phyloP scores from a whole-genome alignment of 1,140 invertebrate genomes.

The Druon quercuslanigerum region DNA sequence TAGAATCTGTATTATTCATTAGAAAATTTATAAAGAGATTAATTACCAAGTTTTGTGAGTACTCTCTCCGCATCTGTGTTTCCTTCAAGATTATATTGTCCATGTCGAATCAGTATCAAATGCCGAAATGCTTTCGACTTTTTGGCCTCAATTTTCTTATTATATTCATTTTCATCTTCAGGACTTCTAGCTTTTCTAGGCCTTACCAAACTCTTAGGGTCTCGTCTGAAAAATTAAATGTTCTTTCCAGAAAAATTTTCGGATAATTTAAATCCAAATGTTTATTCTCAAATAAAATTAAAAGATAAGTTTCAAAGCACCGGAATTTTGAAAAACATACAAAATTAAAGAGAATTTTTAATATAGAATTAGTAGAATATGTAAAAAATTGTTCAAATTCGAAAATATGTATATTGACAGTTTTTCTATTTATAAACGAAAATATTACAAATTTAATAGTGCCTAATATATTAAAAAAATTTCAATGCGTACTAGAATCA shows the following conservation, averaged over 20 bases:
- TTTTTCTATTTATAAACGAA: too few species aligned
- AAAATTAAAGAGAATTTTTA: too few species aligned
- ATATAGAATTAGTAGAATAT: too few species aligned
- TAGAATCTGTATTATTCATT: constrained; percentile 11
- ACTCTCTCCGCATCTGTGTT: constrained; percentile 83
- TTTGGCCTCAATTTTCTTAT: constrained; percentile 78
- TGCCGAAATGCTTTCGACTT: constrained; percentile 87
- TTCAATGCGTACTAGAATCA: too few species aligned
- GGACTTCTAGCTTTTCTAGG: constrained; percentile 75
- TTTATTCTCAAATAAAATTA: too few species aligned
- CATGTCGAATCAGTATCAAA: constrained; percentile 94
- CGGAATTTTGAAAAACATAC: too few species aligned
- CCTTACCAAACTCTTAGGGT: constrained; percentile 83
- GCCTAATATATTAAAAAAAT: too few species aligned
- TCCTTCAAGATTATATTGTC: constrained; percentile 91
- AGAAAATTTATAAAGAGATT: background rate
- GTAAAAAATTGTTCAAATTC: too few species aligned
- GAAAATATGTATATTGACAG: too few species aligned
- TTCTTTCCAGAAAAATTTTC: background rate
- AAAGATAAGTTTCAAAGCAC: too few species aligned
- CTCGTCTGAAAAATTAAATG: constrained; percentile 78
- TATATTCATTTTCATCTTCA: constrained; percentile 80
- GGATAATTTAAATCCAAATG: background rate
- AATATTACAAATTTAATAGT: too few species aligned
- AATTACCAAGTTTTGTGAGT: constrained; percentile 86